These are phyloP conservation scores for Pseudochaenichthys georgianus DNA, from an alignment of 2,797 vertebrate species.

Conservation along the genomic window DNA sequence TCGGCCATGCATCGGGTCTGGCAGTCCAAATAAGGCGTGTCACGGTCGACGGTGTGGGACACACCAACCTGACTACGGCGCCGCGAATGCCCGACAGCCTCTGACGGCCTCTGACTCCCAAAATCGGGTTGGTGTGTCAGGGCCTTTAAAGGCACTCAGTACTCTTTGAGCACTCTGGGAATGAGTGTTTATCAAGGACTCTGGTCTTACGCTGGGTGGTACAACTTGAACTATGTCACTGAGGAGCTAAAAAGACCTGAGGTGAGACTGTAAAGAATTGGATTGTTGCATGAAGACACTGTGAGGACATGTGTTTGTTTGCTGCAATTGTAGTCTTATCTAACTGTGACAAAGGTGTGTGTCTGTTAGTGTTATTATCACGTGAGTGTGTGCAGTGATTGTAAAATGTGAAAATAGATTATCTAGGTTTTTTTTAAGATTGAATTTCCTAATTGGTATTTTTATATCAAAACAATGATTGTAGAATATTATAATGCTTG, in stretches of 20 bases:
- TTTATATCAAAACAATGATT: no score
- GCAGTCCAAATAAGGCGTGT: no score
- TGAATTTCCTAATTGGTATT: no score
- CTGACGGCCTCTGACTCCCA: no score
- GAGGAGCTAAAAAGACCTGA: constrained; percentile 90
- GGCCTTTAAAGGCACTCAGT: constrained; percentile 75
- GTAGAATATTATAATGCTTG: no score
- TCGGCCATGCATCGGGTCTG: no score
- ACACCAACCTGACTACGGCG: no score
- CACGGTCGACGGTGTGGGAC: no score
- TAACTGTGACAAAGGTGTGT: not conserved
- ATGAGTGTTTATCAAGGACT: constrained; percentile 89
- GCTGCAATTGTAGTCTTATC: constrained; percentile 2
- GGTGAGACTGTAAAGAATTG: constrained; percentile 63
- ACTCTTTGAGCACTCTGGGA: constrained; percentile 73
- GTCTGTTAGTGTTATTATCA: not conserved
- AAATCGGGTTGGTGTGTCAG: no score
- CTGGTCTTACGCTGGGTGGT: constrained; percentile 89
- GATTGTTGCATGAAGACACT: not conserved
- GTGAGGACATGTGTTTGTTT: not conserved
- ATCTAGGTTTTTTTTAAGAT: no score
- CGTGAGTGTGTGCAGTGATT: not conserved
- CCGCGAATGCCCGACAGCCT: no score
- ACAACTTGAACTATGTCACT: constrained; percentile 82
- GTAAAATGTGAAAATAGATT: not conserved